Evolutionary conservation across 2,888 invertebrate species (phyloP).

Genomic region (Maniola hyperantus): DNA sequence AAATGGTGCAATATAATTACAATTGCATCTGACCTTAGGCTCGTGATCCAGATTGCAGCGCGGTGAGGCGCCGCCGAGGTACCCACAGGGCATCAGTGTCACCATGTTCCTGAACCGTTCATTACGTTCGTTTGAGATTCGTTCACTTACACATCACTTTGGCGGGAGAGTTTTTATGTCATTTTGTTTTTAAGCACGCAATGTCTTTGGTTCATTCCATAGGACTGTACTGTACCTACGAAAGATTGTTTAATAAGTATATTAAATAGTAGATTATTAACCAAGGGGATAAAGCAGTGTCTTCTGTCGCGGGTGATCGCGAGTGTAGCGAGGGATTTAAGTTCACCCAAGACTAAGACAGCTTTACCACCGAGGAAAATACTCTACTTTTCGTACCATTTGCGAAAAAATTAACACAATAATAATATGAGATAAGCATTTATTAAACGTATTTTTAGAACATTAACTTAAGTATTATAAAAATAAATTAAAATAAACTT

Average conservation of each 20-base stretch:
- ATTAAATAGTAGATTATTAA: too few relatives aligned
- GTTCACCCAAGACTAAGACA: too few relatives aligned
- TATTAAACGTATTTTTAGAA: too few relatives aligned
- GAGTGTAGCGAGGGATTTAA: too few relatives aligned
- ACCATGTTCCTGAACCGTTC: slow-evolving; percentile 73
- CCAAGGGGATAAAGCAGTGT: too few relatives aligned
- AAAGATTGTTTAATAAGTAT: slow-evolving; percentile 16
- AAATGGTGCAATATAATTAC: slow-evolving; percentile 35
- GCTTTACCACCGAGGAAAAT: too few relatives aligned
- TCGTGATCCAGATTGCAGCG: slow-evolving; percentile 79
- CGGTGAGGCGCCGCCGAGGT: slow-evolving; percentile 82
- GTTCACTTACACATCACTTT: slow-evolving; percentile 67
- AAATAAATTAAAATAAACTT: too few relatives aligned
- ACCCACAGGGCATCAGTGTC: slow-evolving; percentile 86
- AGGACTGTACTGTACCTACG: slow-evolving; percentile 25
- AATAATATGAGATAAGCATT: too few relatives aligned
- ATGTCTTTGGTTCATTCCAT: slow-evolving; percentile 37
- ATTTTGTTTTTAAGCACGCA: slow-evolving; percentile 61
- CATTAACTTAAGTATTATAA: too few relatives aligned
- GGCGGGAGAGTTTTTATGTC: slow-evolving; percentile 67
- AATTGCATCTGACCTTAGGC: slow-evolving; percentile 70
- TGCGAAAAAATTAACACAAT: too few relatives aligned
- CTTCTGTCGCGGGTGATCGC: too few relatives aligned
- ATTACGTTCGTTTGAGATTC: slow-evolving; percentile 54
- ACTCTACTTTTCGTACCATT: too few relatives aligned